A percentile compares a stretch with the other conserved stretches of the same genome.
Conservation (phyloP, 2,888 invertebrate genomes). For the Zygothrica quintamaculata region DNA sequence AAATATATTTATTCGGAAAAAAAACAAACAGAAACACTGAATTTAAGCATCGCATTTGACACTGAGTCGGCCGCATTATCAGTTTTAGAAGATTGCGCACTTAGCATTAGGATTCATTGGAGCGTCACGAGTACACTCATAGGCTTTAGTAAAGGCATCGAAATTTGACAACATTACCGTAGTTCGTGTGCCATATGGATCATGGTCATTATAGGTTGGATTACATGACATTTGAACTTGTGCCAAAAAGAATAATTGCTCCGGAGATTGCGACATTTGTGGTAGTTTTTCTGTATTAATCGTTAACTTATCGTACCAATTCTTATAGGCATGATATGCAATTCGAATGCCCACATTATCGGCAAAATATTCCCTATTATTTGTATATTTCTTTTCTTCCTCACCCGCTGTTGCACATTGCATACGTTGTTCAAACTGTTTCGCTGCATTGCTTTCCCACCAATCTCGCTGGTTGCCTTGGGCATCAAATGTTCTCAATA, state of each 20-base stretch:
- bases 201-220: too few relatives aligned
- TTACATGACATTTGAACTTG: too few relatives aligned
- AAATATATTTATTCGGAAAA: too few relatives aligned
- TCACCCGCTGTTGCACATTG: slow-evolving; percentile 75
- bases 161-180: slow-evolving; percentile 77
- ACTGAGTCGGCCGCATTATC: not conserved
- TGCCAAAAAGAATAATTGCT: slow-evolving; percentile 82
- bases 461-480: slow-evolving; percentile 74
- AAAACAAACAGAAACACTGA: too few relatives aligned
- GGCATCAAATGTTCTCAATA: slow-evolving; percentile 71
- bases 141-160: slow-evolving; percentile 70
- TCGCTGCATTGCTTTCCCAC: slow-evolving; percentile 75
- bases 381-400: too few relatives aligned
- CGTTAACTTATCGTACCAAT: slow-evolving; percentile 61
- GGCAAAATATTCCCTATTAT: slow-evolving; percentile 66
- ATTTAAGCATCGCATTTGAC: too few relatives aligned
- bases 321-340: slow-evolving; percentile 75
- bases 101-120: slow-evolving; percentile 79
- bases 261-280: slow-evolving; percentile 61
- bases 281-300: slow-evolving; percentile 66
- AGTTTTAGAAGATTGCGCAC: slow-evolving; percentile 73
- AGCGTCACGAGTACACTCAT: slow-evolving; percentile 63
- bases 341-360: slow-evolving; percentile 82
- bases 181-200: slow-evolving; percentile 72
- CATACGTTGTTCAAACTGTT: slow-evolving; percentile 65